These are phyloP conservation scores for Zygaena filipendulae DNA, from an alignment of 2,888 invertebrate species.

Conservation along the genomic window DNA sequence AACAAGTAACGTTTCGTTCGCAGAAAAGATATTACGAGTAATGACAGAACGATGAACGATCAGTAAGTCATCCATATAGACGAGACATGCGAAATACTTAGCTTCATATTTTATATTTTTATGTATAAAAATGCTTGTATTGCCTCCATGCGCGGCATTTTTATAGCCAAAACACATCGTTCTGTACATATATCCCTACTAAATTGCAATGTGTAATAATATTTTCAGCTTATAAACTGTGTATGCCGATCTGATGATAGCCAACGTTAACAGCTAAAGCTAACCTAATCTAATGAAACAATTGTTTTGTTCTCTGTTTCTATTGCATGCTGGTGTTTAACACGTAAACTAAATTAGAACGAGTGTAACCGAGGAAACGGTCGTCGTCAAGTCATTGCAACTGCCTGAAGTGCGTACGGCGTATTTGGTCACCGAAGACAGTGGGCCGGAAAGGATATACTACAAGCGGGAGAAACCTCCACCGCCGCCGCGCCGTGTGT, in stretches of 20 bases:
- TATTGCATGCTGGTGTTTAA: slow-evolving; percentile 41
- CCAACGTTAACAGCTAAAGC: no score
- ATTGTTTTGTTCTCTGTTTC: slow-evolving; percentile 16
- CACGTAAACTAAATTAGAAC: slow-evolving; percentile 29
- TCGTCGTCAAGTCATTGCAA: slow-evolving; percentile 40
- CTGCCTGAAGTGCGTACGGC: slow-evolving; percentile 50
- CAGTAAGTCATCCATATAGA: slow-evolving; percentile 39
- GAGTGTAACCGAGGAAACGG: slow-evolving; percentile 42
- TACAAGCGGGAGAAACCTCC: slow-evolving; percentile 34
- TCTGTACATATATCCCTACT: slow-evolving; percentile 27
- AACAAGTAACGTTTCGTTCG: slow-evolving; percentile 38
- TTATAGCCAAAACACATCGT: slow-evolving; percentile 24
- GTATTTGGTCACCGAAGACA: slow-evolving; percentile 28
- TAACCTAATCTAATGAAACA: no score
- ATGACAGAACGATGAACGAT: slow-evolving; percentile 62
- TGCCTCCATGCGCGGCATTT: slow-evolving; percentile 21
- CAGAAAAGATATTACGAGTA: slow-evolving; percentile 39
- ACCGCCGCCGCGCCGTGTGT: slow-evolving; percentile 45
- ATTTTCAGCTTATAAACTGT: neutral
- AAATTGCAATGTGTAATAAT: neutral
- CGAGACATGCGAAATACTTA: neutral
- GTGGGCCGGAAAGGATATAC: slow-evolving; percentile 21
- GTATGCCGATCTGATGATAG: no score
- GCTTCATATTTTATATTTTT: neutral
- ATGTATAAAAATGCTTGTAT: slow-evolving; percentile 16